Base-by-base conservation (phyloP, 2,797 vertebrate species). In the Hydrocynus forskahlii region DNA sequence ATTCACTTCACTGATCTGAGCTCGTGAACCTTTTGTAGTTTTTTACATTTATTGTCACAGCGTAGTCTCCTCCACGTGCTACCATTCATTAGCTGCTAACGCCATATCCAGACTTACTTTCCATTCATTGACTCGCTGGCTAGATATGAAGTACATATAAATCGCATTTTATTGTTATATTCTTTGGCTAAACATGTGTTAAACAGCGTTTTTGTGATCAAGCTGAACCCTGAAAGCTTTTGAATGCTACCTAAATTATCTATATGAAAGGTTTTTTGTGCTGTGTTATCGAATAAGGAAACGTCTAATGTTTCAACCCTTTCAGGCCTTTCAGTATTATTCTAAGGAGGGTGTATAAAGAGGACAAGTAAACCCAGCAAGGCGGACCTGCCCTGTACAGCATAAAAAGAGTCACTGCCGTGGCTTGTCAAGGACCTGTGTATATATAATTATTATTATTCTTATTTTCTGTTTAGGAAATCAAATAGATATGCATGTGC, bases 21-120 rank as follows among this genome's bases (percentile, higher is more conserved):
- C 0, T n/a, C n/a, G 9, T 55, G 4, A 17, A 10, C 25, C 35
- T 54, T 70, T 23, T 40, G 72, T n/a, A 8, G 9, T 8, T 29
- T 69, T 25, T 63, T 48, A 71, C 19, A 69, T 55, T 76, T 19
- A 29, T 21, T 59, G 78, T 4, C 76, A 69, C 40, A 14, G 63
- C 23, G 35, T 64, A 16, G 35, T 52, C 35, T 48, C 50, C n/a
- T 35, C 76, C 76, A 78, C 76, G 76, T 78, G 76, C 69, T 25
- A 23, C 35, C 25, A 55, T 67, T 68, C 29, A 64, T 35, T 54
- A 78, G 13, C 50, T 13, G 67, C 43, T 45, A 48, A 23, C 67
- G 43, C 40, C 40, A 8, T 45, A n/a, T 19, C 66, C n/a, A 45
- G 9, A 13, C 13, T 64, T 38, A 64, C 4, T 35, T 25, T 52